Conservation (phyloP, 2,888 invertebrate species). For the Baccha elongata region DNA sequence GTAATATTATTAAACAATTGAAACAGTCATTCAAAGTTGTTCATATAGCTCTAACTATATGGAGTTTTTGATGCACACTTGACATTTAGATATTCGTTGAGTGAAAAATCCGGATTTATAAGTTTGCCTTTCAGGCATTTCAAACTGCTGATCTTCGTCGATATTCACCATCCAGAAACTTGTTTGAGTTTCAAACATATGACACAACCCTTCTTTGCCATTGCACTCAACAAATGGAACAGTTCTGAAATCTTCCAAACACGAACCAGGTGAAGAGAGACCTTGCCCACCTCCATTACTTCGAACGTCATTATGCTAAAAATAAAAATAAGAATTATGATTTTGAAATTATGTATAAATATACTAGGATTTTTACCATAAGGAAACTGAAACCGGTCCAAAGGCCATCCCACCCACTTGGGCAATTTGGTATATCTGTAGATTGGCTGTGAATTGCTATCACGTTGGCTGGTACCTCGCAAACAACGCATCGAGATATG, state of each 20-base stretch:
- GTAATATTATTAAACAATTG: background rate
- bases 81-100: conserved; percentile 92
- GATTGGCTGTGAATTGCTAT: conserved; percentile 98
- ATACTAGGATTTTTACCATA: conserved; percentile 87
- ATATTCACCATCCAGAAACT: conserved; percentile 99
- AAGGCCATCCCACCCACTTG: conserved; percentile 92
- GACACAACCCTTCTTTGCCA: conserved; percentile 96
- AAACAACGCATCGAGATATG: conserved; percentile 97
- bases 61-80: conserved; percentile 92
- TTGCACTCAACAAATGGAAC: conserved; percentile 99
- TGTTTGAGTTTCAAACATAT: conserved; percentile 96
- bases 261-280: conserved; percentile 97
- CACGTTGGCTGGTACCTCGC: conserved; percentile 97
- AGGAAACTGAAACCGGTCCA: conserved; percentile 99
- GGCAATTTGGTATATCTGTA: conserved; percentile 92
- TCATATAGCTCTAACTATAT: conserved; percentile 75
- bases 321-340: conserved; percentile 75
- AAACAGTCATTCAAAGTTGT: background rate
- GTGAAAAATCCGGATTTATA: conserved; percentile 94
- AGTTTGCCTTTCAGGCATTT: conserved; percentile 92
- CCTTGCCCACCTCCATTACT: conserved; percentile 98
- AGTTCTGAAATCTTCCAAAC: conserved; percentile 97
- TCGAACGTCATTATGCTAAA: conserved; percentile 97
- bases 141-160: conserved; percentile 92
- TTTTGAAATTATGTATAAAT: conserved; percentile 16